Base-by-base conservation (phyloP, 2,888 invertebrate genomes). In the Apamea anceps region DNA sequence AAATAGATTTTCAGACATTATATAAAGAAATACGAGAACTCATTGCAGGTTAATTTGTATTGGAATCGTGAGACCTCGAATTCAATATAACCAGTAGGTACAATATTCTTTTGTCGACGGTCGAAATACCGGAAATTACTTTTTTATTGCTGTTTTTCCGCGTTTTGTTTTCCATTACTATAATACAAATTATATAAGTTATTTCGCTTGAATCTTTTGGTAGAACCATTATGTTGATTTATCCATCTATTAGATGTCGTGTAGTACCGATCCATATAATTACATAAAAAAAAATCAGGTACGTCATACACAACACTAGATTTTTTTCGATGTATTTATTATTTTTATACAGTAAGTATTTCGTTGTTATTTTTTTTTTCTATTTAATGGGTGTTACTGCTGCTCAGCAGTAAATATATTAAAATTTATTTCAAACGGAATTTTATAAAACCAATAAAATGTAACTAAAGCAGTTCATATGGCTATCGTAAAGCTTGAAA, bases 401-500 rank as follows among this genome's bases (percentile, higher is more conserved):
- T 25, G 15, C 15, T 51, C 3, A n/a, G 18, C 18, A 37, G 48
- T 79, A 76, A 68, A 60, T 62, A 78, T 72, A 78, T 72, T 75
- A 63, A 72, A 77, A 76, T 74, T 60, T 62, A 76, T 65, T 15
- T 21, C 48, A 42, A 15, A 68, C 62, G 8, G 60, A 62, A 79
- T 25, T 13, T 66, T 48, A 57, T 70, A 78, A 60, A 63, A 57
- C 18, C 54, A 71, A 68, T 45, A 77, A 77, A 76, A 68, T 63
- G 60, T 68, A 63, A 37, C 51, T 28, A 76, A 77, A 63, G 15
- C 48, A 18, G n/a, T 54, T 37, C 10, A 28, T 65, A 45, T 72
- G 37, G 67, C 62, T 70, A 72, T 77, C 51, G 60, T 83, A 78
- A 78, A 79, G 48, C 32, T 60, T n/a, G 37, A 72, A 83, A 85